Percentiles rank a stretch among this genome's conserved stretches.
phyloP scores from a whole-genome alignment of 92 coral and sea anemone genomes.

The Parazoanthus darwini region DNA sequence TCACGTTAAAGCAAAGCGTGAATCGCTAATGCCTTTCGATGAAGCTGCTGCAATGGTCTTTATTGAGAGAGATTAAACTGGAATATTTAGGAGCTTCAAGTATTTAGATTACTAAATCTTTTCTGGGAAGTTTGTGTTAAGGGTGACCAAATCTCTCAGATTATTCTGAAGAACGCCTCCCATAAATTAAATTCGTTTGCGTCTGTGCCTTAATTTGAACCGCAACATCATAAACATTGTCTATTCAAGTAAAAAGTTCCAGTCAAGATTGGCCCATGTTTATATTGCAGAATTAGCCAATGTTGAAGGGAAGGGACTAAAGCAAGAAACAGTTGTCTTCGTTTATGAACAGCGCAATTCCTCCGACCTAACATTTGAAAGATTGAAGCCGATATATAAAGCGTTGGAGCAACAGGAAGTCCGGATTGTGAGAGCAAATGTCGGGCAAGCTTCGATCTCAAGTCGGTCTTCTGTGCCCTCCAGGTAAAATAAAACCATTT shows the following conservation, averaged over 20 bases:
- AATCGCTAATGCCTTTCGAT: not conserved
- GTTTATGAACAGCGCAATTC: conserved; percentile 29
- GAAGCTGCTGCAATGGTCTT: not conserved
- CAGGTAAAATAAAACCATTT: not conserved
- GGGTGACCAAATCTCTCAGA: not conserved
- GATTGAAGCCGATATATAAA: conserved; percentile 7
- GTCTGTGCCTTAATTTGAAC: not conserved
- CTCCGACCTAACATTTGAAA: not conserved
- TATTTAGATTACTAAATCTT: not conserved
- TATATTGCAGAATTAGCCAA: conserved; percentile 28
- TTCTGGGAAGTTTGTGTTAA: not conserved
- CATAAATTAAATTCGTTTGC: too few relatives aligned
- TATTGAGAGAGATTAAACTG: not conserved
- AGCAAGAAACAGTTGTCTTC: conserved; percentile 18
- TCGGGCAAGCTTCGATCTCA: conserved; percentile 10
- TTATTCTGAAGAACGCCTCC: too few relatives aligned
- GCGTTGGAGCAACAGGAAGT: not conserved
- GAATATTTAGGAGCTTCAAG: not conserved
- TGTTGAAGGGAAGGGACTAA: conserved; percentile 6
- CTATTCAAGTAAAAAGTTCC: not conserved
- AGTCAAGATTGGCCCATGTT: conserved; percentile 4
- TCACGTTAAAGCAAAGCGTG: not conserved
- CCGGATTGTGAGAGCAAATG: not conserved
- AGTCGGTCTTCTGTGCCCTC: conserved; percentile 6
- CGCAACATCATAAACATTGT: not conserved